Evolutionary conservation across 2,113 vertebrate genomes (phyloP).

Genomic region (Sander vitreus): DNA sequence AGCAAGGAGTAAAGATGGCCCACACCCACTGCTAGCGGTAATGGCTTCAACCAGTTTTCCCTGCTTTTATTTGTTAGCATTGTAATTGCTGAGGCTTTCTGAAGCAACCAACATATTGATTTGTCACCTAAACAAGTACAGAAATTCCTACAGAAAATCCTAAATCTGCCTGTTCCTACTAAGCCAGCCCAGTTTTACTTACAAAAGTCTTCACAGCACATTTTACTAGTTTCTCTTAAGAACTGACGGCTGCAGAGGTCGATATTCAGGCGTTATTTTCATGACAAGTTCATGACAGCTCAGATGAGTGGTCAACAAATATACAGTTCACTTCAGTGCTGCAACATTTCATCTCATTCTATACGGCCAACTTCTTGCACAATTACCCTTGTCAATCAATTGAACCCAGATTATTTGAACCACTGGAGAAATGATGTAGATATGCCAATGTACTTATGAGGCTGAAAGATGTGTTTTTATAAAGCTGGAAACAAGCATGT

Average conservation of each 20-base stretch:
- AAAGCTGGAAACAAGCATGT: slow-evolving; percentile 80
- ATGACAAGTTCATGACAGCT: slow-evolving; percentile 64
- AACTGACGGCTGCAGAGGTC: slow-evolving; percentile 58
- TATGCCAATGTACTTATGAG: slow-evolving; percentile 70
- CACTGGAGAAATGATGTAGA: slow-evolving; percentile 83
- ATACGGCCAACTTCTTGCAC: slow-evolving; percentile 66
- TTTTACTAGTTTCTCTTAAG: slow-evolving; percentile 55
- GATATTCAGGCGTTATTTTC: slow-evolving; percentile 61
- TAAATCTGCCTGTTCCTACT: background rate
- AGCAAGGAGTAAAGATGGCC: background rate
- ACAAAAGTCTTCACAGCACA: slow-evolving; percentile 34
- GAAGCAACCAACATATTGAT: slow-evolving; percentile 22
- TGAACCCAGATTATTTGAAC: slow-evolving; percentile 80
- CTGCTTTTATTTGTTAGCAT: background rate
- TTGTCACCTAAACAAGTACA: slow-evolving; percentile 6
- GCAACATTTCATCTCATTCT: slow-evolving; percentile 40
- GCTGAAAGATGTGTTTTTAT: slow-evolving; percentile 80
- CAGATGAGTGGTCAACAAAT: slow-evolving; percentile 64
- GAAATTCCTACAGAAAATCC: slow-evolving; percentile 8
- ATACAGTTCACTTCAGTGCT: slow-evolving; percentile 60
- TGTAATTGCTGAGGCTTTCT: slow-evolving; percentile 11
- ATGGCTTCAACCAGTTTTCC: background rate
- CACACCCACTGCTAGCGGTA: background rate
- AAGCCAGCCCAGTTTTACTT: background rate
- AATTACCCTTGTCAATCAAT: slow-evolving; percentile 88